Evolutionary conservation across 2,888 invertebrate species (phyloP).

Genomic region (Vanessa cardui): DNA sequence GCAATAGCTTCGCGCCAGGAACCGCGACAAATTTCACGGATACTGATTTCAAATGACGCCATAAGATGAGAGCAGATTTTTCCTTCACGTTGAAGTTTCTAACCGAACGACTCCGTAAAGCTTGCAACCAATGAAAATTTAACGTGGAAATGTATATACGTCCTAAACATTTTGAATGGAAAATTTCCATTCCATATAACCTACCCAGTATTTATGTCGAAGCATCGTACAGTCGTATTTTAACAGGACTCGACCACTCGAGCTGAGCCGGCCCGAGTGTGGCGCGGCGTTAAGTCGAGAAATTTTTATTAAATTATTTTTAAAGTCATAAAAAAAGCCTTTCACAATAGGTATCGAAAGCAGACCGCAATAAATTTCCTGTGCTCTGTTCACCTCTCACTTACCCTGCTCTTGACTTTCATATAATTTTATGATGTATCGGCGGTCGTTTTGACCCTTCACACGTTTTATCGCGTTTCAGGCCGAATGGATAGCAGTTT

Average conservation of each 20-base stretch:
- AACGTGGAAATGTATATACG: constrained; percentile 46
- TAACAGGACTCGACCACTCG: constrained; percentile 42
- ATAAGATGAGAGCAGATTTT: constrained; percentile 68
- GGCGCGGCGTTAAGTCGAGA: constrained; percentile 45
- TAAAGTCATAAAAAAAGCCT: constrained; percentile 67
- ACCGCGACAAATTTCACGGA: constrained; percentile 77
- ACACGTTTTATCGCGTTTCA: constrained; percentile 73
- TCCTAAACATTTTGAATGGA: constrained; percentile 50
- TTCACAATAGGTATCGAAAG: constrained; percentile 78
- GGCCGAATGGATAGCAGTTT: constrained; percentile 45
- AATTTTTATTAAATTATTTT: constrained; percentile 68
- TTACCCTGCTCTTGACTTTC: constrained; percentile 80
- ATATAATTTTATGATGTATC: constrained; percentile 83
- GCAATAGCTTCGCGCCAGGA: constrained; percentile 50
- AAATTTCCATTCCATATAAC: constrained; percentile 39
- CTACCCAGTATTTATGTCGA: constrained; percentile 35
- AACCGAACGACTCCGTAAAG: constrained; percentile 63
- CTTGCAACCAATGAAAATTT: constrained; percentile 53
- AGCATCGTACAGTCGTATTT: constrained; percentile 17
- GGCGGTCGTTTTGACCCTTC: constrained; percentile 77
- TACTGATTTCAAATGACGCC: constrained; percentile 62
- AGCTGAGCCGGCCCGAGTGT: constrained; percentile 42
- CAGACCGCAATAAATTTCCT: constrained; percentile 78
- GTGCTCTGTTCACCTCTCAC: constrained; percentile 74
- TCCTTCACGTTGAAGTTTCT: constrained; percentile 66